Percentiles rank a stretch among this genome's conserved stretches.
These are phyloP conservation scores for Caenorhabditis elegans DNA, from an alignment of 1,140 invertebrate genomes.

Conservation along the genomic window WBcel235 BX284602.5:267001-267500, in stretches of 20 bases:
- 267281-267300: background rate
- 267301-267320: background rate
- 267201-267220: no score
- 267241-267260: background rate
- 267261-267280: background rate
- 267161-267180: no score
- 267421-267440: background rate
- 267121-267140: no score
- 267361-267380: constrained; percentile 14
- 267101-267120: no score
- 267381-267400: background rate
- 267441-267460: background rate
- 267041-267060: no score
- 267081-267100: no score
- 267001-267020: no score
- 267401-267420: background rate
- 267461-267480: background rate
- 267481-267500: background rate
- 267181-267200: no score
- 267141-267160: no score
- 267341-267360: background rate
- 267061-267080: no score
- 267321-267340: background rate
- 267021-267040: no score
- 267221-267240: background rate